Conservation (phyloP, 2,888 invertebrate species). For the Bellardia bayeri region DNA sequence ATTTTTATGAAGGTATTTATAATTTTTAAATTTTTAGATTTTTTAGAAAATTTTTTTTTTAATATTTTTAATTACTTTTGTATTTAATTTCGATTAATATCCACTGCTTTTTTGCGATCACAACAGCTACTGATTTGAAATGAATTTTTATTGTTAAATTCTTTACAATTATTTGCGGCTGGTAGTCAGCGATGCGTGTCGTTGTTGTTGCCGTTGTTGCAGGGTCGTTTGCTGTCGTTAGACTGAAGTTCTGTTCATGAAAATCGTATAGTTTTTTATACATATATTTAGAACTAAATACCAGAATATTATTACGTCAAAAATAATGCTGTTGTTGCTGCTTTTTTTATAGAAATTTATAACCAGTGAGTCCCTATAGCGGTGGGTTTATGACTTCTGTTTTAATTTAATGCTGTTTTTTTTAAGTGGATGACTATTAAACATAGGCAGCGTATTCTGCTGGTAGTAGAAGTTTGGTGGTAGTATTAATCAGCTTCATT, state of each 20-base stretch:
- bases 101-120: slow-evolving; percentile 18
- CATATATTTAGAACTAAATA: slow-evolving; percentile 25
- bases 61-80: not conserved
- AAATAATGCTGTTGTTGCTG: slow-evolving; percentile 2
- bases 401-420: slow-evolving; percentile 45
- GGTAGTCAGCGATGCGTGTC: slow-evolving; percentile 72
- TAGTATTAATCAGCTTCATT: slow-evolving; percentile 17
- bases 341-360: slow-evolving; percentile 14
- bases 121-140: not conserved
- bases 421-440: not conserved
- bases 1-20: not conserved
- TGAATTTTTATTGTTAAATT: slow-evolving; percentile 7
- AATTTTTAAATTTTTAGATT: not conserved
- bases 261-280: slow-evolving; percentile 44
- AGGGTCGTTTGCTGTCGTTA: slow-evolving; percentile 68
- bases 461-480: slow-evolving; percentile 46
- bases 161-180: slow-evolving; percentile 32
- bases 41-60: not conserved
- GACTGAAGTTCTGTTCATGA: slow-evolving; percentile 69
- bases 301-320: slow-evolving; percentile 28
- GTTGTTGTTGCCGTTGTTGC: slow-evolving; percentile 68
- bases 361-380: slow-evolving; percentile 64
- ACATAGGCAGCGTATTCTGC: slow-evolving; percentile 50
- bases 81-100: slow-evolving; percentile 1
- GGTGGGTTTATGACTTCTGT: slow-evolving; percentile 50